phyloP scores from a whole-genome alignment of 2,888 invertebrate species.

The Embidobia sp. region DNA sequence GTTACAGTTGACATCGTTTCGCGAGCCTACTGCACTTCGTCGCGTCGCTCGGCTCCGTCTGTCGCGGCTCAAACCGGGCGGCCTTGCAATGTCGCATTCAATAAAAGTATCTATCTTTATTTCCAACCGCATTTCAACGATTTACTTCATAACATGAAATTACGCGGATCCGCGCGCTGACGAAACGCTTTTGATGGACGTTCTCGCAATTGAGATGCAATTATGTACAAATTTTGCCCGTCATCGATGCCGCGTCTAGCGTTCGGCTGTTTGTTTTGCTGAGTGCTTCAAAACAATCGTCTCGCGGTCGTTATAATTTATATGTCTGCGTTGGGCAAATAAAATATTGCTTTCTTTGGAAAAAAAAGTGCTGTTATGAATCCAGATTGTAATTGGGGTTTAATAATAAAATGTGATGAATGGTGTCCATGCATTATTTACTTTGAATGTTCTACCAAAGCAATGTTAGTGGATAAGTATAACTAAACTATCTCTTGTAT shows the following conservation, averaged over 20 bases:
- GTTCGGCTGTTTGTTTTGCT: not conserved
- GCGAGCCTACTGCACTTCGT: slow-evolving; percentile 19
- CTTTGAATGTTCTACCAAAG: too few relatives aligned
- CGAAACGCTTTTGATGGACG: slow-evolving; percentile 11
- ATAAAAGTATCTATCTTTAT: slow-evolving; percentile 52
- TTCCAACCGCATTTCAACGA: slow-evolving; percentile 46
- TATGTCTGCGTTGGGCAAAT: too few relatives aligned
- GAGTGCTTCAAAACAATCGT: too few relatives aligned
- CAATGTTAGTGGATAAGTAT: too few relatives aligned
- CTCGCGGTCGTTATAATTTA: too few relatives aligned
- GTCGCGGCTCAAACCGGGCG: slow-evolving; percentile 45
- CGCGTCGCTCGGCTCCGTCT: slow-evolving; percentile 8
- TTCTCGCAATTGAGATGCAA: slow-evolving; percentile 26
- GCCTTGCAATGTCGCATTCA: slow-evolving; percentile 59
- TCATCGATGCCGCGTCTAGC: not conserved
- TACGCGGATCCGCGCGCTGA: slow-evolving; percentile 11
- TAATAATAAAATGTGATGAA: not conserved
- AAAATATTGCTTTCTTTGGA: too few relatives aligned
- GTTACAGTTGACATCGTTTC: slow-evolving; percentile 49
- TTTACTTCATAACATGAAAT: slow-evolving; percentile 42
- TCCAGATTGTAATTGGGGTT: not conserved
- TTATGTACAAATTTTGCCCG: slow-evolving; percentile 7
- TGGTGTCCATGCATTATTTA: too few relatives aligned
- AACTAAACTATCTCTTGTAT: too few relatives aligned
- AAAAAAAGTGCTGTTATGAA: too few relatives aligned